These are phyloP conservation scores for Epinotia brunnichana DNA, from an alignment of 2,888 invertebrate genomes.

Conservation along the genomic window DNA sequence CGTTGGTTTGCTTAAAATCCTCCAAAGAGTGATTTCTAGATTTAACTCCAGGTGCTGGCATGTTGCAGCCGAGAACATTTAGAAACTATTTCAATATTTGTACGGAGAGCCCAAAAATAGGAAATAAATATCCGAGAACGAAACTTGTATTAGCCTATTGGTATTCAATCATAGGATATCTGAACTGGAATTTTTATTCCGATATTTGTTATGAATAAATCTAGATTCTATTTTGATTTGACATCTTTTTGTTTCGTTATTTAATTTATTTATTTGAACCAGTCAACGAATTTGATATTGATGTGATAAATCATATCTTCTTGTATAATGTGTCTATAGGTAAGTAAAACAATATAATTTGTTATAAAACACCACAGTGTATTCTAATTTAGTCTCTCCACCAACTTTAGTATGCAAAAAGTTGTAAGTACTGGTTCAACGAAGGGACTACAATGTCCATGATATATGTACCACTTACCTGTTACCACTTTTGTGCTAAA, in stretches of 20 bases:
- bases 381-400: too few species aligned
- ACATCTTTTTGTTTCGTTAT: neutral
- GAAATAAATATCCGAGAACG: slow-evolving; percentile 4
- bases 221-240: slow-evolving; percentile 5
- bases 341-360: neutral
- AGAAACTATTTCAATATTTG: neutral
- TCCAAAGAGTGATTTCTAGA: too few species aligned
- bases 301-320: too few species aligned
- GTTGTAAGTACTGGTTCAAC: neutral
- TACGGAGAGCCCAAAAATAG: neutral
- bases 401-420: too few species aligned
- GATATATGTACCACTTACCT: neutral
- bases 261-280: neutral
- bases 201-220: slow-evolving; percentile 19
- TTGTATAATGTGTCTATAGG: neutral
- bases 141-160: slow-evolving; percentile 7
- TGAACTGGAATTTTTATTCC: neutral
- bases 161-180: slow-evolving; percentile 16
- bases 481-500: neutral
- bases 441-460: neutral
- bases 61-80: neutral
- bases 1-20: too few species aligned
- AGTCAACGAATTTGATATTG: too few species aligned
- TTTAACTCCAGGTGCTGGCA: too few species aligned
- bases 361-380: too few species aligned